Evolutionary conservation across 2,888 invertebrate genomes (phyloP), one percentile per base, ranked within the genome.

Genomic region (Aplocera efformata): DNA sequence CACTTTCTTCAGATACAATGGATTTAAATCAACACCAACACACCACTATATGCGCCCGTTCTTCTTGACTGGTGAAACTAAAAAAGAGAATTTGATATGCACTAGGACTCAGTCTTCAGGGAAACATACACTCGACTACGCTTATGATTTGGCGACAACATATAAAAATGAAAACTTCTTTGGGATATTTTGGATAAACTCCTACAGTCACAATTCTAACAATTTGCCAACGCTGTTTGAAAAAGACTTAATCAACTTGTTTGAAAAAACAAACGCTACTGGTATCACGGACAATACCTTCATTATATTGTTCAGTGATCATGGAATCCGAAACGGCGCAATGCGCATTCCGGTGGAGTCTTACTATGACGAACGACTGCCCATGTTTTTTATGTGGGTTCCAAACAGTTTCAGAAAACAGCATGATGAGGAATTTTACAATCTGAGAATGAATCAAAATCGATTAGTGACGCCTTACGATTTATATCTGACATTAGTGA

Each of bases 11-110:
- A 63, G 53, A 56, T 42, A 54, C 60, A 37, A 95, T n/a, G 53
- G 96, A 0, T 97, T 96, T 62, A 81, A 84, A 23, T 75, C 89
- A 1, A 90, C 91, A 0, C 96, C 97, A 0, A 93, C 94, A 0
- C 94, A 96, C 67, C 95, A 94, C 62, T 96, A 96, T 58, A 81
- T 94, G 43, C 88, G 96, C 13, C 94, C 95, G 0, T 92, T 94
- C 53, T 89, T 93, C 43, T 64, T 92, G 7, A 93, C 93, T 0
- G 91, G 92, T 0, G 93, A 89, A 52, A 70, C 90, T 8, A 20
- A 1, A 10, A 73, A 72, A 10, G 80, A 82, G 26, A 71, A 75
- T 7, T 81, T 90, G 50, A 31, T 78, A n/a, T 81, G 79, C 46
- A 53, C 68, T 2, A 58, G 79, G 74, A 44, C 75, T 82, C 62